Evolutionary conservation across 1,140 invertebrate genomes (phyloP), one percentile per base, ranked within the genome.

Genomic region (Drosophila yakuba): DNA sequence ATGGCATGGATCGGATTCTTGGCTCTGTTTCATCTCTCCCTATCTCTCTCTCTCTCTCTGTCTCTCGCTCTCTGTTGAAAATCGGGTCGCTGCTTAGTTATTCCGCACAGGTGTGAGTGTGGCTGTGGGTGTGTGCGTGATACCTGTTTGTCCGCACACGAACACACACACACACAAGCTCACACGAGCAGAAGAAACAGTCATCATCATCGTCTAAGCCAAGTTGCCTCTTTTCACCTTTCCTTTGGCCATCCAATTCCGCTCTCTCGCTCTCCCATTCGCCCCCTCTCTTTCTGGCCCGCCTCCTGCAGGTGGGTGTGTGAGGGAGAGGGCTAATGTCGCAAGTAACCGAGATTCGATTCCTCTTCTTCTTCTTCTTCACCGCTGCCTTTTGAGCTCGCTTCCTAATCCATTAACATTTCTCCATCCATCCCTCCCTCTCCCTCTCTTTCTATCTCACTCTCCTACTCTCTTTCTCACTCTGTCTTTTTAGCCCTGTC

Each of bases 71-170:
- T 60, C 48, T 39, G 17, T 62, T 59, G 35, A 59, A 86, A 85
- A 86, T 85, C 81, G 81, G 81, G 81, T 86, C 81, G 81, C 75
- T 88, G 83, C 44, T 79, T 79, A 89, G 66, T 83, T 72, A 88
- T 86, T 88, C 83, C 78, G 83, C 57, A 66, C 69, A 78, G 45
- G 64, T 72, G 39, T 55, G 66, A 39, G 50, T 59, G 36, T 64
- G 45, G 54, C 20, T 62, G 41, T 74, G 57, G 75, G 63, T 74
- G 61, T 79, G 63, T 84, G 62, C 63, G 50, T 52, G 32, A 86
- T 69, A 80, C 81, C 72, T 67, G 64, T 77, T 63, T 78, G 57
- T 51, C 32, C 64, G 58, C 20, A 20, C 20, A 20, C 20, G 20
- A 20, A 20, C 20, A 20, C 60, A 66, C 68, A 71, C 35, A 67